Evolutionary conservation across 92 coral and sea anemone species (phyloP), one percentile per base, ranked within the genome.

Genomic region (Porites rus): DNA sequence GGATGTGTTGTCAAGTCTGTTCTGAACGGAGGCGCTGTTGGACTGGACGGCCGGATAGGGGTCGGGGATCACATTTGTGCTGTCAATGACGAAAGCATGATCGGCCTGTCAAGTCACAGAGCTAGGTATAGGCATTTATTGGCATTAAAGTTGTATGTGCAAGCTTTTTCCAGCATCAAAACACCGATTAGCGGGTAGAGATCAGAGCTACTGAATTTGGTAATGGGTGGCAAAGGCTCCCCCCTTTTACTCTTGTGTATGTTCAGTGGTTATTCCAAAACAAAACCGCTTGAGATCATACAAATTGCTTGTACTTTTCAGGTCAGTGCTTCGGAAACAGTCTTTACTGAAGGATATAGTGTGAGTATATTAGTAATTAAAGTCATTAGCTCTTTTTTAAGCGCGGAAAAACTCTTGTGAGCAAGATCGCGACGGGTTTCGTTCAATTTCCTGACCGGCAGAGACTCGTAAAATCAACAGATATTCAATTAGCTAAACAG

Each of bases 11-110:
- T 97, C 77, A 97, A 88, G 84, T 88, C 98, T 8, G 94, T 97
- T 21, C 60, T 95, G 65, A 93, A 89, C 75, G 99, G 99, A 7
- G 99, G 99, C 16, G 99, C 99, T 28, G 96, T 97, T 51, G 98
- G 94, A 20, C 90, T 92, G 38, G 99, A 97, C 79, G 87, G 93
- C 51, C 86, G 99, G 54, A 93, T 97, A 20, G 95, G 93, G 69
- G 94, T 95, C 17, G 99, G 99, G n/a, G 99, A 97, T 78, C 94
- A 91, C 71, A 90, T 97, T 61, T 90, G 95, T 63, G 90, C 98
- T 58, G 96, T 97, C 17, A 97, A 97, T 70, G 98, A 97, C 69
- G 95, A 93, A 86, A 97, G 98, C 80, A 83, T 97, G 91, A 93
- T 97, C 66, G 98, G 98, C 6, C 92, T 97, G 24, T 80, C 94